These are phyloP conservation scores for Onchidella celtica DNA, from an alignment of 2,888 invertebrate species.

Conservation along the genomic window DNA sequence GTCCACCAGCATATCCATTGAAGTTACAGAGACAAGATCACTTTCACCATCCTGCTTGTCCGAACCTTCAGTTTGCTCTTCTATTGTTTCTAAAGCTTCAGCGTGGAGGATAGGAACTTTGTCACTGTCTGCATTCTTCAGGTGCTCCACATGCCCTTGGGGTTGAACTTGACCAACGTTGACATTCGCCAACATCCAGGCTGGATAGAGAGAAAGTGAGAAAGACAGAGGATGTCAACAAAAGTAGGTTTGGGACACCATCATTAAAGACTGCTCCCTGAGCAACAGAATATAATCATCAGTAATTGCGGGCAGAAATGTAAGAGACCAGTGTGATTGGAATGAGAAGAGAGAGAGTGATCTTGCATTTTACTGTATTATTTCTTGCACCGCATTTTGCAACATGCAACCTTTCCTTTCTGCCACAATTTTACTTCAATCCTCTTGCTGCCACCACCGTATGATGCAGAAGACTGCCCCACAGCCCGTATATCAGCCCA, in stretches of 20 bases:
- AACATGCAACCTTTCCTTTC: too few relatives aligned
- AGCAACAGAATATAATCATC: neutral
- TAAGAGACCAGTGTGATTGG: too few relatives aligned
- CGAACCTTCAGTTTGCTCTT: constrained; percentile 40
- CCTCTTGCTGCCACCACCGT: too few relatives aligned
- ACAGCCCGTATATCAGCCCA: too few relatives aligned
- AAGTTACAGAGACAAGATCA: constrained; percentile 32
- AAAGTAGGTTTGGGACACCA: neutral
- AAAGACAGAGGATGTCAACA: too few relatives aligned
- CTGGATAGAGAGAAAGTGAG: constrained; percentile 57
- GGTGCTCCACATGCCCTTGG: constrained; percentile 60
- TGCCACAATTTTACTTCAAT: too few relatives aligned
- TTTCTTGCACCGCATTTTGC: too few relatives aligned
- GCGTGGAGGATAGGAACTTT: constrained; percentile 60
- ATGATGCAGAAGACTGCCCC: too few relatives aligned
- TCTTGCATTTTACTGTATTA: too few relatives aligned
- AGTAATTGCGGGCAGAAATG: neutral
- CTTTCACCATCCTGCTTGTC: constrained; percentile 36
- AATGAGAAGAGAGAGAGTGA: too few relatives aligned
- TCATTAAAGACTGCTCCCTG: neutral
- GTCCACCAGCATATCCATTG: constrained; percentile 43
- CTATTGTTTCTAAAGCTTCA: constrained; percentile 54
- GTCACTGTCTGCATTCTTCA: constrained; percentile 58
- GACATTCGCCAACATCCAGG: constrained; percentile 72
- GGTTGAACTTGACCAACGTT: constrained; percentile 75